phyloP scores from a whole-genome alignment of 2,888 invertebrate genomes.

The Gymnocheta viridis region DNA sequence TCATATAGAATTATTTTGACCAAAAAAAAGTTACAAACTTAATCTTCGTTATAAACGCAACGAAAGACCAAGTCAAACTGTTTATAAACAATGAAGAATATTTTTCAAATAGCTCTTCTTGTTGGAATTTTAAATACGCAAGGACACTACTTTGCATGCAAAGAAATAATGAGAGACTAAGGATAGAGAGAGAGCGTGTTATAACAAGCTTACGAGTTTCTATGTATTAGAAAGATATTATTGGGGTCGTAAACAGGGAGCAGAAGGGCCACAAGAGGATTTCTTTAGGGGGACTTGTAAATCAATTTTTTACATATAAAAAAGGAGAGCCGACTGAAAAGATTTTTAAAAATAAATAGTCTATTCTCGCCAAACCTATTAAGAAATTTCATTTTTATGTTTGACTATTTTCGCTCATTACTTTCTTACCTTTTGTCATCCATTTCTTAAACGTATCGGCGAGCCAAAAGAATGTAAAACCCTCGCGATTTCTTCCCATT shows the following conservation, averaged over 20 bases:
- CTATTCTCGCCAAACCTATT: too few species aligned
- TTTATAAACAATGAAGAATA: constrained; percentile 70
- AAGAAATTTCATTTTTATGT: too few species aligned
- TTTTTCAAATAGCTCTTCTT: constrained; percentile 34
- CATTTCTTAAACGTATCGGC: too few species aligned
- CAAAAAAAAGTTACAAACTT: constrained; percentile 23
- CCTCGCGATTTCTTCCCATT: too few species aligned
- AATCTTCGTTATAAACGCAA: constrained; percentile 76
- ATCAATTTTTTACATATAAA: too few species aligned
- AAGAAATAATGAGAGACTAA: background rate
- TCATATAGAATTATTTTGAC: background rate
- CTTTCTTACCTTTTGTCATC: too few species aligned
- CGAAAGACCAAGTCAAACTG: constrained; percentile 79
- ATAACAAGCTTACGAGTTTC: background rate
- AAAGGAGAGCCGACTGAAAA: too few species aligned
- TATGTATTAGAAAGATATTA: constrained; percentile 6
- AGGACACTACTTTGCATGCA: constrained; percentile 32
- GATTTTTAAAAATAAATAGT: too few species aligned
- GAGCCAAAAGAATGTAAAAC: too few species aligned
- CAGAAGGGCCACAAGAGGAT: background rate
- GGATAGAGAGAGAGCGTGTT: background rate
- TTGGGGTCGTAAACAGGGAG: background rate
- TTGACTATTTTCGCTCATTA: too few species aligned
- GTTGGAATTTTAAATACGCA: constrained; percentile 46
- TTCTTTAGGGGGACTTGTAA: background rate